Base-by-base conservation (phyloP, 2,113 vertebrate genomes). In the Otocyon megalotis region DNA sequence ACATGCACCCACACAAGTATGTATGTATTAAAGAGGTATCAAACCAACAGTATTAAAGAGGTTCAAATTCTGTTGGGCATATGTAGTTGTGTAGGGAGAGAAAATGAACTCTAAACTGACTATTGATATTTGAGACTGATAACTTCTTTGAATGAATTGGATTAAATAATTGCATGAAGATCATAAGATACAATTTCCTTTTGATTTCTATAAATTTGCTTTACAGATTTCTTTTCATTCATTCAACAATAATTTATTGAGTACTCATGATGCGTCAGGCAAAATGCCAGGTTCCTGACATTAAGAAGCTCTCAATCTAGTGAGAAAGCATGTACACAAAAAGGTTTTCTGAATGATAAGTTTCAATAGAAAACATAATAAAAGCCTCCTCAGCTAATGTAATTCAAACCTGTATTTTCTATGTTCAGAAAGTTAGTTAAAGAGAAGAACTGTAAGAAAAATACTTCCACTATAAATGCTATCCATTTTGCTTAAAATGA, bases 181-280 rank as follows among this genome's bases (percentile, higher is more conserved):
- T 92, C 67, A 63, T 88, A 92, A 97, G 96, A 89, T 81, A 81
- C 32, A 84, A 92, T 96, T 97, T 98, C 84, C 83, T 93, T 97
- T 96, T 97, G 74, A 80, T 96, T 97, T 96, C 92, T 94, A 98
- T 92, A 95, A 98, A 95, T 97, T 97, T 97, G 94, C 43, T 94
- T 95, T 93, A 92, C 69, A 97, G 63, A 92, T 94, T 92, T 97
- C 81, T 90, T 97, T 97, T 93, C 58, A 94, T 69, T 96, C 87
- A 93, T 95, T 96, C 93, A 90, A 90, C 80, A 97, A 92, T 85
- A 97, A 97, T 98, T 96, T 97, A 94, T 93, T 85, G 84, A 97
- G 88, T 95, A 58, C 92, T 97, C 32, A 76, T 87, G 81, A 95
- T 74, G 80, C 71, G 80, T 96, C 94, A 95, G 98, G 97, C 97